These are phyloP conservation scores for Eueremaeus valkanovi DNA, from an alignment of 2,888 invertebrate species.

Conservation along the genomic window DNA sequence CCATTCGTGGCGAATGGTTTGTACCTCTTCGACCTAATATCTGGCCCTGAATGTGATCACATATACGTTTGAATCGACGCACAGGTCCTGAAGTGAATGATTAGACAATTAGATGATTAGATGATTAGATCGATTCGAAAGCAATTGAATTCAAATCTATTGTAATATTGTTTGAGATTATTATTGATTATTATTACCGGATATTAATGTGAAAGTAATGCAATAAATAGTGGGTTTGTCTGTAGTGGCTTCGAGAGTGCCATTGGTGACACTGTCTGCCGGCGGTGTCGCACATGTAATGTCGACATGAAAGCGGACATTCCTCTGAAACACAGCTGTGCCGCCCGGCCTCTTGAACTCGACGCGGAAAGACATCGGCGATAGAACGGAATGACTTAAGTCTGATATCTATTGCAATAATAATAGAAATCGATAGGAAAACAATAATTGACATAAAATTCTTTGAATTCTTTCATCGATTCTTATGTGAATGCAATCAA, in stretches of 20 bases:
- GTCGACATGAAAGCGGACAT: conserved; percentile 80
- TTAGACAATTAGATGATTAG: not conserved
- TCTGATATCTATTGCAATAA: conserved; percentile 73
- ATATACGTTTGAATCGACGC: conserved; percentile 86
- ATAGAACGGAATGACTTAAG: conserved; percentile 93
- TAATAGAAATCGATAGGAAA: too few species aligned
- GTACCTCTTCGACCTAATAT: conserved; percentile 58
- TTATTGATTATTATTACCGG: too few species aligned
- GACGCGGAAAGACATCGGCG: conserved; percentile 95
- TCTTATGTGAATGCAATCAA: not conserved
- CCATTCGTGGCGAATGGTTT: conserved; percentile 45
- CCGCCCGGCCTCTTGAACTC: conserved; percentile 90
- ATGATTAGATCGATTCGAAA: not conserved
- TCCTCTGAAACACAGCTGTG: conserved; percentile 92
- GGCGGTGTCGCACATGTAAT: conserved; percentile 52
- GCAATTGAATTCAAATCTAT: too few species aligned
- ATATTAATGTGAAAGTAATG: conserved; percentile 86
- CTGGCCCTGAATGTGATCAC: conserved; percentile 90
- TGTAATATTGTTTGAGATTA: too few species aligned
- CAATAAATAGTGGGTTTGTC: conserved; percentile 64
- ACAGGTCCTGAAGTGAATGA: conserved; percentile 69
- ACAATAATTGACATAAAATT: too few species aligned
- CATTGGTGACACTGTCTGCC: conserved; percentile 27
- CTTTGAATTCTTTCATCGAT: not conserved
- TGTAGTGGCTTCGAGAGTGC: conserved; percentile 29